These are phyloP conservation scores for Oscheius sp. DNA, from an alignment of 2,888 invertebrate species.

Conservation along the genomic window DNA sequence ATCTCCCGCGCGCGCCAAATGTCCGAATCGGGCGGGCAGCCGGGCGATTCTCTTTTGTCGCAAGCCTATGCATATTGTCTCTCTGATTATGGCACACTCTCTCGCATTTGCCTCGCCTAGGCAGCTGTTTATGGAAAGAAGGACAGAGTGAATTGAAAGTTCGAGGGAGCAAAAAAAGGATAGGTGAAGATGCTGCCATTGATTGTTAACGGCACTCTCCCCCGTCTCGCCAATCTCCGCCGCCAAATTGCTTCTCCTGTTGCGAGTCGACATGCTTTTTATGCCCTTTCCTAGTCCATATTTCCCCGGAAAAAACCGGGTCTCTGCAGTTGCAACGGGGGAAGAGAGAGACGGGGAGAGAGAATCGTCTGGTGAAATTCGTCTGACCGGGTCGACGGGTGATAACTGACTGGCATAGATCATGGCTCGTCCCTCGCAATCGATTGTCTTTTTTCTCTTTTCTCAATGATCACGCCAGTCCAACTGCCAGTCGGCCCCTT, in stretches of 20 bases:
- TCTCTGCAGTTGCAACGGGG: neutral
- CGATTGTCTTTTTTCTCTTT: no score
- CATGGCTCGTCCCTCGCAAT: neutral
- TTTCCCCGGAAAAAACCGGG: neutral
- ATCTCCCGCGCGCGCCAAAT: constrained; percentile 5
- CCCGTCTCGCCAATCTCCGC: constrained; percentile 28
- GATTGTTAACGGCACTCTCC: constrained; percentile 21
- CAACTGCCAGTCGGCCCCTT: constrained; percentile 1
- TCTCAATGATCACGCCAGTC: no score
- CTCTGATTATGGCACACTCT: constrained; percentile 24
- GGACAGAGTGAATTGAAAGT: constrained; percentile 9
- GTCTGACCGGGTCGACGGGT: no score
- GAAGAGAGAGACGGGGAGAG: no score
- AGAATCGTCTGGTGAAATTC: no score
- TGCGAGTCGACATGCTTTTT: constrained; percentile 25
- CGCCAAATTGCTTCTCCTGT: constrained; percentile 34
- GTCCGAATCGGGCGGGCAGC: neutral
- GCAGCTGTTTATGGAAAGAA: constrained; percentile 12
- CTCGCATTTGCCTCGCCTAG: constrained; percentile 7
- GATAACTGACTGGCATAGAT: no score
- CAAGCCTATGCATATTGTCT: constrained; percentile 7
- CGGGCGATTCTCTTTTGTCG: neutral
- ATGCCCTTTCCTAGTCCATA: constrained; percentile 7
- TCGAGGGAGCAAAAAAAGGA: neutral
- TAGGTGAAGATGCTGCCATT: constrained; percentile 22